Evolutionary conservation across 2,888 invertebrate genomes (phyloP).

Genomic region (Lasioglossum leucozonium): DNA sequence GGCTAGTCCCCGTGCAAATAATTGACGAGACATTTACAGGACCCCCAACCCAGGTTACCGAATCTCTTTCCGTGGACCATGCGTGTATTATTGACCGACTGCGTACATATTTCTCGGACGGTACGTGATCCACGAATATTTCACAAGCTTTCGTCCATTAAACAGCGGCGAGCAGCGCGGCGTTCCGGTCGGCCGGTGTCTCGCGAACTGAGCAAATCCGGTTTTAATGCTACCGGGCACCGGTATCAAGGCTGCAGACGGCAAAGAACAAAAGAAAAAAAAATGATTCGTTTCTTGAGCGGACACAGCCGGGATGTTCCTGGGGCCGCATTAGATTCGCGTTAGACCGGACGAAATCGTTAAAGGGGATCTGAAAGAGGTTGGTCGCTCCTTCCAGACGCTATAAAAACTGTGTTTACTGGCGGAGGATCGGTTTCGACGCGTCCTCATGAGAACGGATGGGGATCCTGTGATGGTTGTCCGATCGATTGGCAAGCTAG

Average conservation of each 20-base stretch:
- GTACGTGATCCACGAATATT: slow-evolving; percentile 52
- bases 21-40: slow-evolving; percentile 18
- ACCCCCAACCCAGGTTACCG: neutral
- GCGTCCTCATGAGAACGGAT: slow-evolving; percentile 9
- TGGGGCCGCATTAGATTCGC: slow-evolving; percentile 67
- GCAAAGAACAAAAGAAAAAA: slow-evolving; percentile 13
- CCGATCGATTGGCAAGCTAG: neutral
- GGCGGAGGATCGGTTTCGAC: neutral
- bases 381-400: slow-evolving; percentile 28
- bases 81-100: slow-evolving; percentile 29
- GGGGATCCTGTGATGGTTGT: neutral
- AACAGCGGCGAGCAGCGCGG: slow-evolving; percentile 19
- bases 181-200: slow-evolving; percentile 12
- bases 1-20: neutral
- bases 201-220: slow-evolving; percentile 33
- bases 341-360: slow-evolving; percentile 61
- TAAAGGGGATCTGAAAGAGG: slow-evolving; percentile 14
- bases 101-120: neutral
- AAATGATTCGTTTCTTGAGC: neutral
- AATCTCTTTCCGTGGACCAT: slow-evolving; percentile 26
- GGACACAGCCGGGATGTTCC: slow-evolving; percentile 17
- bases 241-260: neutral
- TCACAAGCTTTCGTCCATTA: slow-evolving; percentile 42
- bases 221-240: slow-evolving; percentile 45
- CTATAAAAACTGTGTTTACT: slow-evolving; percentile 35